Evolutionary conservation across 2,797 vertebrate genomes (phyloP).

Genomic region (Paramormyrops hopkinsi): DNA sequence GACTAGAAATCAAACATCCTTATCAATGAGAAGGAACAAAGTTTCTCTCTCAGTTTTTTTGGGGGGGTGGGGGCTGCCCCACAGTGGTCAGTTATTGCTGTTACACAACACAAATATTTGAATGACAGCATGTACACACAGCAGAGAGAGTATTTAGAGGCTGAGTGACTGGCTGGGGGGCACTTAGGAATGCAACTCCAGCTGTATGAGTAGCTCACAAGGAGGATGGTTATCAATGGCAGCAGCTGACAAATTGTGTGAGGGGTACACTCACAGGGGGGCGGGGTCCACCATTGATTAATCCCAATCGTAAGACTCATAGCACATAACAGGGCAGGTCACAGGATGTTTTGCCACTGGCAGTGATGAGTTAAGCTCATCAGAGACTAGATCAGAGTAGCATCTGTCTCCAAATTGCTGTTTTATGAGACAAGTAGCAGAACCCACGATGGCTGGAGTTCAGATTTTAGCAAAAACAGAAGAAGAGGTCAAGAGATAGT

Average conservation of each 20-base stretch:
- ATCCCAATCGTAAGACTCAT: background rate
- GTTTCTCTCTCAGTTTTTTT: background rate
- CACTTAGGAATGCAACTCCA: background rate
- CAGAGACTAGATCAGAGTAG: background rate
- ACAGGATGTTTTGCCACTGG: background rate
- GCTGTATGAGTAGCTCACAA: background rate
- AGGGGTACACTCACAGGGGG: background rate
- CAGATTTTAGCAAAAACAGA: background rate
- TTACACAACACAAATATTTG: background rate
- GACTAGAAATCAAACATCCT: background rate
- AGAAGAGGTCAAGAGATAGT: background rate
- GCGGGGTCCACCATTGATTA: background rate
- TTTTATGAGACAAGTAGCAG: background rate
- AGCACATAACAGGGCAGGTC: background rate
- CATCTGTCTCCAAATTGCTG: background rate
- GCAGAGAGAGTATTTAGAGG: background rate
- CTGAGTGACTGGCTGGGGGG: background rate
- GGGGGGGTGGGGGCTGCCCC: background rate
- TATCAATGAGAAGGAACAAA: background rate
- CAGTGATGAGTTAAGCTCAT: background rate
- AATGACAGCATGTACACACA: background rate
- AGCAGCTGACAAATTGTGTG: background rate
- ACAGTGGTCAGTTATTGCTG: background rate
- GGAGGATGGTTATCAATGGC: background rate
- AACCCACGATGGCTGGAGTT: background rate